These are phyloP conservation scores for Chelmon rostratus DNA, from an alignment of 2,797 vertebrate genomes.

Conservation along the genomic window DNA sequence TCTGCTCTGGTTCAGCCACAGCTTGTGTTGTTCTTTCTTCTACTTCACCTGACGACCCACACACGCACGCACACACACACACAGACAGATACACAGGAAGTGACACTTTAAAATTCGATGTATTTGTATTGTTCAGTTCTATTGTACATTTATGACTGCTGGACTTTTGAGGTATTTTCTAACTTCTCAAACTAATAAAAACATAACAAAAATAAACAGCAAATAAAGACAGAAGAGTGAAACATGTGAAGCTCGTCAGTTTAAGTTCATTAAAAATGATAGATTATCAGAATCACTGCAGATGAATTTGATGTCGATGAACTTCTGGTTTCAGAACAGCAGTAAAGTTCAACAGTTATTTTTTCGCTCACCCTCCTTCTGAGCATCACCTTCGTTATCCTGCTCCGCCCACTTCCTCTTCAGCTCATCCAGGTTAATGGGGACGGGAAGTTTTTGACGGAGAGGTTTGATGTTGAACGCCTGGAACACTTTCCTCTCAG, in stretches of 20 bases:
- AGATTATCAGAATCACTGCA: no score
- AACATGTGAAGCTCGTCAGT: no score
- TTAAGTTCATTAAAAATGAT: no score
- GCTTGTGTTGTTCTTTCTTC: neutral
- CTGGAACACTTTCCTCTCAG: conserved; percentile 88
- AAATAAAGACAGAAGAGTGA: no score
- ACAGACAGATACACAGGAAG: conserved; percentile 33
- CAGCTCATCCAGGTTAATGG: conserved; percentile 88
- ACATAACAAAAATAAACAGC: no score
- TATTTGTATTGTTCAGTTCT: no score
- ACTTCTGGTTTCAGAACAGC: no score
- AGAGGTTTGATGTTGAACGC: conserved; percentile 97
- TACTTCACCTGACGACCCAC: neutral
- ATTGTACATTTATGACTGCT: no score
- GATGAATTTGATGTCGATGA: no score
- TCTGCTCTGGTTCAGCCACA: neutral
- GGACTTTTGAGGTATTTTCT: no score
- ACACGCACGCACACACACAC: no score
- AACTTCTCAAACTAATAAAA: no score
- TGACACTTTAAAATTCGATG: neutral
- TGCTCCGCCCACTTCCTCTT: conserved; percentile 80
- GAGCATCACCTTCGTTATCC: conserved; percentile 57
- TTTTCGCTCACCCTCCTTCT: conserved; percentile 32
- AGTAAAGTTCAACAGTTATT: neutral
- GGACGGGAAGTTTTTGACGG: conserved; percentile 90